A percentile compares a stretch with the other conserved stretches of the same genome.
These are phyloP conservation scores for Saccopteryx bilineata DNA, from an alignment of 2,113 vertebrate genomes.

Conservation along the genomic window DNA sequence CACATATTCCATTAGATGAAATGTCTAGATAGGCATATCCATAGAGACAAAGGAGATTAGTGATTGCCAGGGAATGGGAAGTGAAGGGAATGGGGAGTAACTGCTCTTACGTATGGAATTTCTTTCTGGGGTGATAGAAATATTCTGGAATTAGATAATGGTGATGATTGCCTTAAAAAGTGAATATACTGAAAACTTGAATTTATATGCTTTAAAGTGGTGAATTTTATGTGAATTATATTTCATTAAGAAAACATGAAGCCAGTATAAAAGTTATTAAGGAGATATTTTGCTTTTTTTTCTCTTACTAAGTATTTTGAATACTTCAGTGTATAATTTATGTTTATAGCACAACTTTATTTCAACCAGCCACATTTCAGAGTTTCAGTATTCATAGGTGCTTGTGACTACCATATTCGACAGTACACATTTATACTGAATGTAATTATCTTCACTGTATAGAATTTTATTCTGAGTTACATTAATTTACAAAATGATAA, in stretches of 20 bases:
- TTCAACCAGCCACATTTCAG: neutral
- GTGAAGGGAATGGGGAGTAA: neutral
- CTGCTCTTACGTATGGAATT: neutral
- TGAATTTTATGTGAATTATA: too few relatives aligned
- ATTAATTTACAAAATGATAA: constrained; percentile 12
- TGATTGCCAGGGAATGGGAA: neutral
- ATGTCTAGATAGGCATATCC: neutral
- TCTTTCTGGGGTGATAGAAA: neutral
- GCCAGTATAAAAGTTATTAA: too few relatives aligned
- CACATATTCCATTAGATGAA: neutral
- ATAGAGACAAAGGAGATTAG: neutral
- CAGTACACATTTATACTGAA: neutral
- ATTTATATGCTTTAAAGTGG: neutral
- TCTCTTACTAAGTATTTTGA: neutral
- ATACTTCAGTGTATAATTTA: neutral
- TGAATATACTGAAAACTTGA: neutral
- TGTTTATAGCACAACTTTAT: neutral
- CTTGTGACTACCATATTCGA: neutral
- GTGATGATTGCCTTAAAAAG: neutral
- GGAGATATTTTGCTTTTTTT: neutral
- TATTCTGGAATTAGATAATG: neutral
- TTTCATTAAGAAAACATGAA: too few relatives aligned
- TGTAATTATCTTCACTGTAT: neutral
- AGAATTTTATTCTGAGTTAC: neutral
- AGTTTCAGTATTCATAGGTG: neutral